Conservation (phyloP, 2,888 invertebrate genomes). For the Cataglyphis albicans region DNA sequence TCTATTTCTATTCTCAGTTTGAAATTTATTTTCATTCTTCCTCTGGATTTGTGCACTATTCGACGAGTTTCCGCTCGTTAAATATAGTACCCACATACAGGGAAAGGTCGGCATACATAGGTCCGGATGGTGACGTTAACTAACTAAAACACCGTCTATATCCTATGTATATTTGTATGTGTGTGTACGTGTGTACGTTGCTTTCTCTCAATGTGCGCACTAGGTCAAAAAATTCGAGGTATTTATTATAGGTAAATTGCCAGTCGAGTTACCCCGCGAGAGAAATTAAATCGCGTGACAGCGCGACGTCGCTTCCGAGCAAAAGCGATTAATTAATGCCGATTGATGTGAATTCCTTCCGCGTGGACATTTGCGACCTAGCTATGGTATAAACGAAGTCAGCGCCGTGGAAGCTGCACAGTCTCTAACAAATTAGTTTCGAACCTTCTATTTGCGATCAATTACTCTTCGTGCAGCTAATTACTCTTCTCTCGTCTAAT, state of each 20-base stretch:
- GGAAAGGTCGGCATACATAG: slow-evolving; percentile 9
- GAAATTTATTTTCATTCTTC: slow-evolving; percentile 69
- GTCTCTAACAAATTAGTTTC: slow-evolving; percentile 39
- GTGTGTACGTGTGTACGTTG: not conserved
- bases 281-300: slow-evolving; percentile 51
- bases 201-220: slow-evolving; percentile 19
- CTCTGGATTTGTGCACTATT: slow-evolving; percentile 65
- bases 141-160: slow-evolving; percentile 26
- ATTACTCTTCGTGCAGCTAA: slow-evolving; percentile 63
- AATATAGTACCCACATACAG: slow-evolving; percentile 29
- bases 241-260: slow-evolving; percentile 65
- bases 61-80: slow-evolving; percentile 63
- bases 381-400: slow-evolving; percentile 15
- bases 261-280: slow-evolving; percentile 34
- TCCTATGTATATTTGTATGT: not conserved
- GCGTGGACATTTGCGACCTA: slow-evolving; percentile 39
- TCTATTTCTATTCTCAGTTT: slow-evolving; percentile 34
- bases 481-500: slow-evolving; percentile 65
- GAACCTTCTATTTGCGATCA: slow-evolving; percentile 59
- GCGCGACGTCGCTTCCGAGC: slow-evolving; percentile 21
- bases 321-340: slow-evolving; percentile 51
- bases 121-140: slow-evolving; percentile 39
- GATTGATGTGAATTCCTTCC: slow-evolving; percentile 45
- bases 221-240: slow-evolving; percentile 65
- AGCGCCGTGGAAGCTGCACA: slow-evolving; percentile 25